Percentiles rank a stretch among this genome's conserved stretches.
Conservation (phyloP, 2,888 invertebrate genomes). For the Amphimallon solstitiale region DNA sequence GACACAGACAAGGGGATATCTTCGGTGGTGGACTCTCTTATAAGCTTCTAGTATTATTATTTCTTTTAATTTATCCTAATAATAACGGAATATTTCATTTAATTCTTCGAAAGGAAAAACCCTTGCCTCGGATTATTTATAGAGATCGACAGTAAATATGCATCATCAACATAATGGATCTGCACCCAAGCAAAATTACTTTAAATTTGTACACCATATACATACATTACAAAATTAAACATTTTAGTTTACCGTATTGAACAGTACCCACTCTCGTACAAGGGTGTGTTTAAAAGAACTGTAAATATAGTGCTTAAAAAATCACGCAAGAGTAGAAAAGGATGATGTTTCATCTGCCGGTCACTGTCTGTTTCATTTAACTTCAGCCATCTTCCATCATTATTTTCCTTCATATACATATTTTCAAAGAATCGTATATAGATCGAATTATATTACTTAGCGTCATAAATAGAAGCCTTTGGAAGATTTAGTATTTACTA, state of each 20-base stretch:
- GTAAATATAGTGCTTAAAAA: too few relatives aligned
- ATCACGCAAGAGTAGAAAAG: too few relatives aligned
- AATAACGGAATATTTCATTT: constrained; percentile 38
- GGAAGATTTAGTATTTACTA: constrained; percentile 60
- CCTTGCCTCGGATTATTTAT: constrained; percentile 50
- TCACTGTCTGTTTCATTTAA: constrained; percentile 28
- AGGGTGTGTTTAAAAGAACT: too few relatives aligned
- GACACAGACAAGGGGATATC: constrained; percentile 57
- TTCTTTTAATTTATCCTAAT: constrained; percentile 35
- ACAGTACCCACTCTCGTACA: too few relatives aligned
- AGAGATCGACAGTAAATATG: too few relatives aligned
- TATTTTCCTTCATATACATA: constrained; percentile 27
- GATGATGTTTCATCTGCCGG: too few relatives aligned
- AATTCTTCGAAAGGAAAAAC: constrained; percentile 37
- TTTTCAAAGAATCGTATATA: constrained; percentile 50
- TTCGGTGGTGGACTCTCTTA: constrained; percentile 57
- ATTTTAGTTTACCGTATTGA: too few relatives aligned
- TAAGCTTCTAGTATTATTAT: constrained; percentile 41
- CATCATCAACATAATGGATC: too few relatives aligned
- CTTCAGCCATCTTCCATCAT: background rate
- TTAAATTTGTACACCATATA: too few relatives aligned
- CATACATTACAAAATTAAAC: too few relatives aligned
- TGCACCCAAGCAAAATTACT: too few relatives aligned
- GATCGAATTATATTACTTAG: constrained; percentile 41
- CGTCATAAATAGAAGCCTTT: constrained; percentile 56